Percentiles rank a stretch among this genome's conserved stretches.
phyloP scores from a whole-genome alignment of 2,797 vertebrate species.

The Aldrovandia affinis region DNA sequence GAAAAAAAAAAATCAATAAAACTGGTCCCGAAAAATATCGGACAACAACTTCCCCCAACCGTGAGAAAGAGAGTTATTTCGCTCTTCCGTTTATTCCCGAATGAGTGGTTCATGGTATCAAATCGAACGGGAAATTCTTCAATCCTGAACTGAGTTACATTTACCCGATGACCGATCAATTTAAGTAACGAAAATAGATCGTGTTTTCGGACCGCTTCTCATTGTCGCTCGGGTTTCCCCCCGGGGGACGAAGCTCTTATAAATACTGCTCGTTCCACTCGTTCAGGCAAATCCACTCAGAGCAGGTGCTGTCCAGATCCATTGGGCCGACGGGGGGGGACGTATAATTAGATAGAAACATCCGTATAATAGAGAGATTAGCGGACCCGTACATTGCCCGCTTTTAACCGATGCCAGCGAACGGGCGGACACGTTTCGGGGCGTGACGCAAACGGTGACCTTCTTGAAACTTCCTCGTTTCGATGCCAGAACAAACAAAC shows the following conservation, averaged over 20 bases:
- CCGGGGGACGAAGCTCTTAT: not conserved
- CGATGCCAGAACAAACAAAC: constrained; percentile 36
- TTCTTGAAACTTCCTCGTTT: constrained; percentile 34
- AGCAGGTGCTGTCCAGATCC: not conserved
- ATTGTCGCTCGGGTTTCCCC: not conserved
- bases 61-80: not conserved
- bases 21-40: not conserved
- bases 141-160: not conserved
- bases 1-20: not conserved
- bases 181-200: not conserved
- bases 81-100: not conserved
- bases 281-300: not conserved
- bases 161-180: not conserved
- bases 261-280: not conserved
- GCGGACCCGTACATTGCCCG: not conserved
- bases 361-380: constrained; percentile 1
- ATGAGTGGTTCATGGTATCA: not conserved
- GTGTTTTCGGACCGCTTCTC: not conserved
- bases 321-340: not conserved
- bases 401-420: not conserved
- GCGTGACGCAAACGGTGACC: constrained; percentile 21
- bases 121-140: not conserved
- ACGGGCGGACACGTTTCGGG: not conserved
- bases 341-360: not conserved
- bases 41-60: not conserved